Evolutionary conservation across 2,113 vertebrate genomes (phyloP), one percentile per base, ranked within the genome.

Genomic region (Ceyx melanurus): DNA sequence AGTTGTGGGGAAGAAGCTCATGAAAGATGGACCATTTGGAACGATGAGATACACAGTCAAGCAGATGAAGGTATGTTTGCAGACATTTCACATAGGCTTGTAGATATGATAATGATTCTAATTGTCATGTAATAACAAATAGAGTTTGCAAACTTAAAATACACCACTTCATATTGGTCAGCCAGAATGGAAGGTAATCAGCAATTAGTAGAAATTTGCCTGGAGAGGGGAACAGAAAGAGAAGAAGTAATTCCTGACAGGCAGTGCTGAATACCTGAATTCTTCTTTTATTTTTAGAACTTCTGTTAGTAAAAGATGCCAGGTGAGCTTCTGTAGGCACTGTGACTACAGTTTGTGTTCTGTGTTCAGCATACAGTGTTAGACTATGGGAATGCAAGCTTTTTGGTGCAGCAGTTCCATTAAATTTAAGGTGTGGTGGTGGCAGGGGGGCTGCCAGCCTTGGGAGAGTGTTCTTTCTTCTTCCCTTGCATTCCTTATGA

Each of bases 11-110:
- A 99, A 99, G 98, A 99, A 99, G 96, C 97, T 99, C 8, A 97
- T 99, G 98, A 98, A 98, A 81, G 99, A 99, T 28, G 98, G 98
- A 25, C 99, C 98, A 1, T 99, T 99, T 77, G 99, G 99, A 80
- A 99, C 99, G 0, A 98, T 99, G 98, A 97, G 98, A 91, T 99
- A 99, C 97, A 99, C 99, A 1, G 97, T 99, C 93, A 99, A 99
- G 95, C 99, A 99, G 96, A 99, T 98, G 98, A 99, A 99, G 98
- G 99, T 99, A 51, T 23, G 80, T 79, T 75, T 93, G 64, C 62
- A 81, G 53, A 6, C 15, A 23, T 56, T 83, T 82, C 61, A 31
- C 13, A 4, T 2, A 22, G 35, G 28, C 45, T 86, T 68, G 29
- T 45, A 53, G n/a, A 28, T 28, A 42, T n/a, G 19, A 31, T 46